Percentiles rank a stretch among this genome's conserved stretches.
Conservation (phyloP, 1,140 invertebrate genomes). For the Drosophila biarmipes region DNA sequence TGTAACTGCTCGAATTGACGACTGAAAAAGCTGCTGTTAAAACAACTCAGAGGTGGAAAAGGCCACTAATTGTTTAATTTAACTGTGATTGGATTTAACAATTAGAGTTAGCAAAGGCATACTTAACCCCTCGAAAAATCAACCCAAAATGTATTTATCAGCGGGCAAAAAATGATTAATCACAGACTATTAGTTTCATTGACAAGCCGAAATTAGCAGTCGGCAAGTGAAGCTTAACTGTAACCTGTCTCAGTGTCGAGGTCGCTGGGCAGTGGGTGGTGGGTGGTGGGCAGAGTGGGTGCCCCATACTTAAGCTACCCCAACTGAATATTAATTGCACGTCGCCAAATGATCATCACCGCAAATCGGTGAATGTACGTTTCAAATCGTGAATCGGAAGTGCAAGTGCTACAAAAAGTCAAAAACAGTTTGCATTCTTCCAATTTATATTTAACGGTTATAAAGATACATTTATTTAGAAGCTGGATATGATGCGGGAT, state of each 20-base stretch:
- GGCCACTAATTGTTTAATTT: conserved; percentile 12
- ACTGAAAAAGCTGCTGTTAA: neutral
- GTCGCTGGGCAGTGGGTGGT: conserved; percentile 5
- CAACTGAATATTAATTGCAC: conserved; percentile 51
- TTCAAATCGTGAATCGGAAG: conserved; percentile 22
- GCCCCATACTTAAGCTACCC: conserved; percentile 25
- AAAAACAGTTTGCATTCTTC: conserved; percentile 2
- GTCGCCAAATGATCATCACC: conserved; percentile 18
- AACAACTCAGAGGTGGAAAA: neutral
- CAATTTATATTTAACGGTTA: neutral
- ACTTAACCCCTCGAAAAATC: neutral
- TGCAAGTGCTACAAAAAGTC: conserved; percentile 9
- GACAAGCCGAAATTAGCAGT: conserved; percentile 61
- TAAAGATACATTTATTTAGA: too few species aligned
- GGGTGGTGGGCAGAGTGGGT: conserved; percentile 1
- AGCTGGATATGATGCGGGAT: neutral
- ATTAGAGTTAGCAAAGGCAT: neutral
- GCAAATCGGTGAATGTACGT: conserved; percentile 21
- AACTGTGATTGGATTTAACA: neutral
- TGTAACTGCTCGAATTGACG: neutral
- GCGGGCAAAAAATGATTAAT: conserved; percentile 27
- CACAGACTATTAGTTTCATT: conserved; percentile 52
- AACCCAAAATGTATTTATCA: neutral
- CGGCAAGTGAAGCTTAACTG: conserved; percentile 52
- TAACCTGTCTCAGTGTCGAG: conserved; percentile 61